Percentiles rank a stretch among this genome's conserved stretches.
Conservation (phyloP, 2,888 invertebrate genomes). For the Caenorhabditis angaria region DNA sequence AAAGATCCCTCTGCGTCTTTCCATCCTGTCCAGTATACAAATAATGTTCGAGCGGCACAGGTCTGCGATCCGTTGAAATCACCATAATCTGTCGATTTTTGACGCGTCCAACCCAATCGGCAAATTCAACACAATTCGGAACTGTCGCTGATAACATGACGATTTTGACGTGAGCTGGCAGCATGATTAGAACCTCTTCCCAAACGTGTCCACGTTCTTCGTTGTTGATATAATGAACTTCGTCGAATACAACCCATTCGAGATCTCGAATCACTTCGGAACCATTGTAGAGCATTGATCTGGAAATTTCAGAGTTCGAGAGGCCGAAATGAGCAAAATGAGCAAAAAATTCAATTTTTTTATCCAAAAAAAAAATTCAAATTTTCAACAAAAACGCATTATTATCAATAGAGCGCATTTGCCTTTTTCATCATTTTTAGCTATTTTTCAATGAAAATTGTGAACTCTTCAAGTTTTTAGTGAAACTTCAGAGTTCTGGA, state of each 20-base stretch:
- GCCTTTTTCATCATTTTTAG: neutral
- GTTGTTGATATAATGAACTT: conserved; percentile 98
- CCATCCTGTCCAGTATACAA: conserved; percentile 75
- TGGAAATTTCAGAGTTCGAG: conserved; percentile 45
- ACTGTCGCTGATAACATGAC: conserved; percentile 98
- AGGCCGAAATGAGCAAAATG: neutral
- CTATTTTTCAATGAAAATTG: no score
- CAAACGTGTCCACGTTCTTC: conserved; percentile 96
- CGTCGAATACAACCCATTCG: conserved; percentile 98
- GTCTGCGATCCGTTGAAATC: conserved; percentile 89
- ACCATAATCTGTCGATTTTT: conserved; percentile 86
- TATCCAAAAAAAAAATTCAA: no score
- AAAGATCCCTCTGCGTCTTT: conserved; percentile 71
- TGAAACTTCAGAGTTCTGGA: no score
- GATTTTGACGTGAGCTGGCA: conserved; percentile 92
- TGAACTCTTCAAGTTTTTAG: no score
- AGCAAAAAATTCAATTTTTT: no score
- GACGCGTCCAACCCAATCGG: conserved; percentile 78
- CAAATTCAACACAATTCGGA: conserved; percentile 94
- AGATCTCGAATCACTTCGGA: conserved; percentile 93
- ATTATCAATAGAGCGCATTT: no score
- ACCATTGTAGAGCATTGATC: conserved; percentile 90
- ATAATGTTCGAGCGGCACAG: conserved; percentile 93
- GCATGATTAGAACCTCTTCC: conserved; percentile 91
- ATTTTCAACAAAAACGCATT: no score